These are phyloP conservation scores for Abscondita cerata DNA, from an alignment of 2,888 invertebrate genomes.

Conservation along the genomic window DNA sequence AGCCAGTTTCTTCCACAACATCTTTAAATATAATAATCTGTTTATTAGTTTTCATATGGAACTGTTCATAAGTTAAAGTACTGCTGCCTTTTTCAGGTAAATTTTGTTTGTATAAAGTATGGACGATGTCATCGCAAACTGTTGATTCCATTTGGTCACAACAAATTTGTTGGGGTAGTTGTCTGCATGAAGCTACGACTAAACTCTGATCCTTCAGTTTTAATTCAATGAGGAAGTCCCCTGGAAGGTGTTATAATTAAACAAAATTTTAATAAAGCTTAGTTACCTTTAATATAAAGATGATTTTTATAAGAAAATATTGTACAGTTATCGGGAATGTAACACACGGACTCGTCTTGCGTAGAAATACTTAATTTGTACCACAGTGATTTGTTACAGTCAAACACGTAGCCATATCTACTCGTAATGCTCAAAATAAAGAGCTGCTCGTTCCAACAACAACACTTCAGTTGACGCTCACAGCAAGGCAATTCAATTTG, in stretches of 20 bases:
- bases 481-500: constrained; percentile 45
- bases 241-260: constrained; percentile 29
- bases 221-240: constrained; percentile 44
- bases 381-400: constrained; percentile 38
- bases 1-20: constrained; percentile 11
- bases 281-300: constrained; percentile 51
- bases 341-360: constrained; percentile 30
- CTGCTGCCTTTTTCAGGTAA: constrained; percentile 6
- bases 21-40: constrained; percentile 26
- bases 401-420: constrained; percentile 47
- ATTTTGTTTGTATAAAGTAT: constrained; percentile 44
- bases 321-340: constrained; percentile 39
- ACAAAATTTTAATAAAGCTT: no score
- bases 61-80: constrained; percentile 33
- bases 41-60: constrained; percentile 21
- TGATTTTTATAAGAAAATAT: constrained; percentile 46
- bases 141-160: constrained; percentile 42
- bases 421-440: constrained; percentile 46
- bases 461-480: constrained; percentile 48
- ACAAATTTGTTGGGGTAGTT: constrained; percentile 21
- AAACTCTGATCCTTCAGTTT: constrained; percentile 33
- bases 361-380: constrained; percentile 39
- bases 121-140: constrained; percentile 43
- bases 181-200: constrained; percentile 29
- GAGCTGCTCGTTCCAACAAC: constrained; percentile 46